Evolutionary conservation across 2,113 vertebrate species (phyloP), one percentile per base, ranked within the genome.

Genomic region (Aviceda subcristata): DNA sequence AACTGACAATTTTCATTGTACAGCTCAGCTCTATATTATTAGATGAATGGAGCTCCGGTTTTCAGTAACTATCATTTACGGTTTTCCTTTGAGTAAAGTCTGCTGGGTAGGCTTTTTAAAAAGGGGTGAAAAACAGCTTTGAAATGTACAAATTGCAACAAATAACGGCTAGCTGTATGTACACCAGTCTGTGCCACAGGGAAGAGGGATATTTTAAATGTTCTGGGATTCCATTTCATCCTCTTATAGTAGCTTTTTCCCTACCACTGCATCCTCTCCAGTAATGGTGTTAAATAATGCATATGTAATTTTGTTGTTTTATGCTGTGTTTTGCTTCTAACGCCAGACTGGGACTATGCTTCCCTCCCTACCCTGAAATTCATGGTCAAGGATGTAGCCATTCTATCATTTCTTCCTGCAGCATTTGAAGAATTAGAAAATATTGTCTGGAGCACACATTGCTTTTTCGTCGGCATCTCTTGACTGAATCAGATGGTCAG

Each of bases 231-330:
- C 51, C 46, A 45, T 73, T 90, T 92, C 64, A 74, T 94, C 63
- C 62, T 97, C 62, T 92, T 76, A 73, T 75, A 86, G 84, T 32
- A 86, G 46, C 56, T 89, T 77, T 91, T 97, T 68, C 67, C 59
- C 43, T 50, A 92, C 83, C 90, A 43, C 53, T 95, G 68, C 88
- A 69, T 97, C 95, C 66, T 96, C 78, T 95, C 78, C 79, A 97
- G 94, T 92, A 96, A 95, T 75, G 51, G 34, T 88, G 78, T 95
- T 97, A 94, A 98, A 96, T 97, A 97, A 97, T 85, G 81, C 90
- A 94, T 85, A 92, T 69, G 84, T 92, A 83, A 90, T 96, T 97
- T 96, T 87, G 87, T 69, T 94, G 90, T 7, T 92, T 97, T 96
- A 94, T 5, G 2, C 17, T 84, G 71, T 71, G 71, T 71, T 67